A percentile compares a stretch with the other conserved stretches of the same genome.
Conservation (phyloP, 2,797 vertebrate species). For the Sorex maritimensis region DNA sequence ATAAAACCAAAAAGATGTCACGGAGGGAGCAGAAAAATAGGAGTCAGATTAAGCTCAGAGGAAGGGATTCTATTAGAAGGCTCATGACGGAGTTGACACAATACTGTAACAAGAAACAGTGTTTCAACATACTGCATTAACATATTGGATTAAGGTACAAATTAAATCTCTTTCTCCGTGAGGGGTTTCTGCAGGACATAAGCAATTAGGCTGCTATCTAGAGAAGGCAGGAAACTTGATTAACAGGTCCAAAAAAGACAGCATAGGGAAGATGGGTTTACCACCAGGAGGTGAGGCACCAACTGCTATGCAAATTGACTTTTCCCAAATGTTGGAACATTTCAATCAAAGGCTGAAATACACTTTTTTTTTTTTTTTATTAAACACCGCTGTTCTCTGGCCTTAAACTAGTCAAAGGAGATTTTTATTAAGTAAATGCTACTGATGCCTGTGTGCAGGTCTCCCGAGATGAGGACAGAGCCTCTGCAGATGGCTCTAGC, state of each 20-base stretch:
- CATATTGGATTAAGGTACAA: conserved; percentile 73
- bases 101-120: conserved; percentile 23
- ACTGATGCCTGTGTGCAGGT: neutral
- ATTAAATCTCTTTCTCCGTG: conserved; percentile 73
- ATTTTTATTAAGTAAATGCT: conserved; percentile 56
- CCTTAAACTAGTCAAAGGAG: conserved; percentile 30
- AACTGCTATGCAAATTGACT: conserved; percentile 76
- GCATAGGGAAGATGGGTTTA: conserved; percentile 55
- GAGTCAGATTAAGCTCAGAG: conserved; percentile 69
- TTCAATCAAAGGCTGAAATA: conserved; percentile 75
- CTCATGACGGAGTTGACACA: conserved; percentile 26
- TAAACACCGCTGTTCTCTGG: conserved; percentile 1
- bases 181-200: conserved; percentile 77
- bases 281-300: conserved; percentile 70
- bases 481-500: neutral
- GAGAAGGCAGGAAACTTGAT: conserved; percentile 78
- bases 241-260: conserved; percentile 72
- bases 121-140: conserved; percentile 65
- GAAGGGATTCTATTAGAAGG: conserved; percentile 47
- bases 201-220: conserved; percentile 76
- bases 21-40: conserved; percentile 30
- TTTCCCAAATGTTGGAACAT: conserved; percentile 63
- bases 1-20: conserved; percentile 52
- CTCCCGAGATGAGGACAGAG: neutral
- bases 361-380: neutral